Evolutionary conservation across 1,140 invertebrate species (phyloP), one percentile per base, ranked within the genome.

Genomic region (Habropoda laboriosa): DNA sequence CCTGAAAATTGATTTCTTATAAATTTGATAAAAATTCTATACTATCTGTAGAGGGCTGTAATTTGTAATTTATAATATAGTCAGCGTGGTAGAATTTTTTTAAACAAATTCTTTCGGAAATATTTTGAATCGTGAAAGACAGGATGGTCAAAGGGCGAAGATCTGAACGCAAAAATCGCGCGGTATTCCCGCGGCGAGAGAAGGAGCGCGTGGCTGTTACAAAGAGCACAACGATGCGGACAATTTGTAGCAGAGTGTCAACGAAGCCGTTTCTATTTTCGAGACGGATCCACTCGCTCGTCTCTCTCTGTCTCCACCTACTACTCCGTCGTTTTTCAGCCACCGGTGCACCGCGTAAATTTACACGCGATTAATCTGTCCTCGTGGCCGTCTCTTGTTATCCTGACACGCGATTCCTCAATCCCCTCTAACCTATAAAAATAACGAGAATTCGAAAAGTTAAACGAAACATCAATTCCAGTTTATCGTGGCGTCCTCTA

Each of bases 211-310:
- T 86, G 81, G 57, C 79, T 85, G 55, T 79, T 80, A 83, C 80
- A 82, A 71, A 64, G 76, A 82, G 73, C 86, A 89, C 91, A 92
- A 92, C 92, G 91, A 92, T 90, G 87, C 88, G 91, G 88, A 87
- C 90, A 93, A 93, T 93, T 93, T 93, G 92, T 93, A 92, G 91
- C 88, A 81, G 86, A 90, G 88, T 92, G 92, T 93, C 91, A 92
- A 90, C 89, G 86, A 61, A 82, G 88, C 89, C 83, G 91, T 91
- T 93, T 93, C 92, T 92, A 92, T 92, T 92, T 92, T 92, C 84
- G 92, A 89, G 82, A 70, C 78, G 63, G n/a, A 35, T 51, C 55
- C 30, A 40, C 58, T 38, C 35, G 72, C 35, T 55, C 81, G 51
- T 74, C 24, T 55, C 77, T 72, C 61, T 55, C 55, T 45, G 60